These are phyloP conservation scores for Drosophila peninsularis DNA, from an alignment of 2,888 invertebrate species.

Conservation along the genomic window DNA sequence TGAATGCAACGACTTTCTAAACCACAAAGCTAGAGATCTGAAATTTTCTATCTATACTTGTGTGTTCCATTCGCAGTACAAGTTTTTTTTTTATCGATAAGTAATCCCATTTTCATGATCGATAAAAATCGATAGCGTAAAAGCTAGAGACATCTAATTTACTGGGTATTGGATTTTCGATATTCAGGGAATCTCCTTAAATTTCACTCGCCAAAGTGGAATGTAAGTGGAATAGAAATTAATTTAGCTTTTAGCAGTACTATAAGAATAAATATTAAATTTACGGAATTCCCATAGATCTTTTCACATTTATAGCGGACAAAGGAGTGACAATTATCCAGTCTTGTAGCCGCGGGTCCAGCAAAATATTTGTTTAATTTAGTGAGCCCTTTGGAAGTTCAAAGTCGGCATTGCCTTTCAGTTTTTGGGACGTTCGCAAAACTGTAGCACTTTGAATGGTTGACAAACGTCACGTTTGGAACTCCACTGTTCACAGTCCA, in stretches of 20 bases:
- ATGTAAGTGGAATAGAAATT: no score
- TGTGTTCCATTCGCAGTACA: no score
- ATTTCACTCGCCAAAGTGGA: no score
- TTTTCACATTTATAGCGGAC: not conserved
- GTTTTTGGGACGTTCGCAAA: constrained; percentile 23
- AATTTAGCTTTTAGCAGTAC: not conserved
- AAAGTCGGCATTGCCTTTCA: constrained; percentile 5
- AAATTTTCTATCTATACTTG: no score
- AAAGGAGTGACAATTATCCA: not conserved
- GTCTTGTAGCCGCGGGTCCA: not conserved
- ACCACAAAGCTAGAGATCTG: no score
- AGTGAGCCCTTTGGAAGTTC: constrained; percentile 5
- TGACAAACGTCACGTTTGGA: constrained; percentile 46
- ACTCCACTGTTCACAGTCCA: constrained; percentile 4
- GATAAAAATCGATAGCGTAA: no score
- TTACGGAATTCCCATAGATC: not conserved
- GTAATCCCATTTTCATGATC: no score
- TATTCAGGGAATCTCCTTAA: no score
- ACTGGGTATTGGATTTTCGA: no score
- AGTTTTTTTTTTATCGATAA: no score
- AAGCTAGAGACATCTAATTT: no score
- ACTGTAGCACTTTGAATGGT: constrained; percentile 38
- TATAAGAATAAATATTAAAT: not conserved
- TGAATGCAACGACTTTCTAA: no score
- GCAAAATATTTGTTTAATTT: constrained; percentile 9